Base-by-base conservation (phyloP, 1,140 invertebrate genomes). In the Anoplolepis gracilipes region DNA sequence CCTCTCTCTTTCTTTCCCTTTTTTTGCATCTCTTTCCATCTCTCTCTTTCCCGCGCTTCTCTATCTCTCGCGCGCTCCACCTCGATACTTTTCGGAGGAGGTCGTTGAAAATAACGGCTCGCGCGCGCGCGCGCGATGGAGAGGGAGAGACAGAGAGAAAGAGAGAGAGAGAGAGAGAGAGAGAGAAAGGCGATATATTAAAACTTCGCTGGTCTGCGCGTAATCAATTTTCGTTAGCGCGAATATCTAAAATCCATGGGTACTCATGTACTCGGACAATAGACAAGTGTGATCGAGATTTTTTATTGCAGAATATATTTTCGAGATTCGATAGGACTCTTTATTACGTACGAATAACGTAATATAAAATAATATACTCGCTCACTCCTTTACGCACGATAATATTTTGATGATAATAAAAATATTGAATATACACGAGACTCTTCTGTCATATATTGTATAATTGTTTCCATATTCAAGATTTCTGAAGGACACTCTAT, bases 171-270 rank as follows among this genome's bases (percentile, higher is more conserved):
- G 22, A 28, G 4, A 59, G 57, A 28, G 57, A 59, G 22, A 57
- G 55, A 76, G 36, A 62, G 78, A 82, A 28, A 72, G 28, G 53
- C 67, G 67, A 82, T 82, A 72, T 82, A 88, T 84, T 85, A 57
- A 75, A 88, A 88, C 79, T 88, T 89, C 70, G 84, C 70, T 78
- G 87, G 77, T 79, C 69, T 59, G 84, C 87, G 76, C 78, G 88
- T 70, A 82, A 82, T 82, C 78, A 82, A 82, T 82, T 82, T 82
- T 82, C 78, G 78, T 82, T 82, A 82, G 78, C 78, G 78, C 78
- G 78, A 82, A 82, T 82, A 82, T 72, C 78, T 72, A 82, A 82
- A 82, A 82, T 82, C 67, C 67, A 82, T 70, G 78, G 16, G 36
- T 82, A 82, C 78, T 59, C 67, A 13, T 73, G 67, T 82, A 82